These are phyloP conservation scores for Hydroisotoma schaefferi DNA, from an alignment of 2,888 invertebrate species.

Conservation along the genomic window DNA sequence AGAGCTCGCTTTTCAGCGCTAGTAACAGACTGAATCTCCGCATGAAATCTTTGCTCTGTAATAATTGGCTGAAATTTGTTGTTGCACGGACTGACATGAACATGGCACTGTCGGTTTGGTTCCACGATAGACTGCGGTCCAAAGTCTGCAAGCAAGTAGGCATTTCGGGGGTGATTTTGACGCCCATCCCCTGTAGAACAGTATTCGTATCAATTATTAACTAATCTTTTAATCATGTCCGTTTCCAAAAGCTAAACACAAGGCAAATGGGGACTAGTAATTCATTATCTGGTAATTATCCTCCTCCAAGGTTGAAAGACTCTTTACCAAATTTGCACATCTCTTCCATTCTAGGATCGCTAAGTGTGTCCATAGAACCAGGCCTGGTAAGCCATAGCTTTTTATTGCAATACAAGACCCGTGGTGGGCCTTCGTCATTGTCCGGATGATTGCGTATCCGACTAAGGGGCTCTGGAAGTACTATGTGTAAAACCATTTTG, in stretches of 20 bases:
- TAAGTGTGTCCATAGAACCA: not conserved
- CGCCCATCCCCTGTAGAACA: not conserved
- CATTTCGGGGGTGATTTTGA: not conserved
- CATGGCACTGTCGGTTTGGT: not conserved
- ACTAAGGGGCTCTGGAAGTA: conserved; percentile 50
- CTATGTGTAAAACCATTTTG: conserved; percentile 53
- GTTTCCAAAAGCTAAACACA: too few relatives aligned
- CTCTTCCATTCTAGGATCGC: conserved; percentile 1
- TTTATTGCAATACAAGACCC: conserved; percentile 10
- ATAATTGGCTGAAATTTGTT: not conserved
- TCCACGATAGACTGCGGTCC: not conserved
- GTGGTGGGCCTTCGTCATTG: conserved; percentile 4
- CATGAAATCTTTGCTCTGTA: not conserved
- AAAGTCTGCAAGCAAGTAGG: not conserved
- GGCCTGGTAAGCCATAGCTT: conserved; percentile 10
- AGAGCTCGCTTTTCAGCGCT: conserved; percentile 51
- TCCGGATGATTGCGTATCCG: conserved; percentile 10
- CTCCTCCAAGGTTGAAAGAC: not conserved
- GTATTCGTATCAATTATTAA: not conserved
- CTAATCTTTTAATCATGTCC: too few relatives aligned
- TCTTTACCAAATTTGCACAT: conserved; percentile 6
- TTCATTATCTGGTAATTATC: not conserved
- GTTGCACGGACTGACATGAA: conserved; percentile 4
- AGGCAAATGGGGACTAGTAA: not conserved
- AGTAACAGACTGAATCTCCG: conserved; percentile 50